Evolutionary conservation across 2,797 vertebrate genomes (phyloP).

Genomic region (Pyrocephalus nanus): DNA sequence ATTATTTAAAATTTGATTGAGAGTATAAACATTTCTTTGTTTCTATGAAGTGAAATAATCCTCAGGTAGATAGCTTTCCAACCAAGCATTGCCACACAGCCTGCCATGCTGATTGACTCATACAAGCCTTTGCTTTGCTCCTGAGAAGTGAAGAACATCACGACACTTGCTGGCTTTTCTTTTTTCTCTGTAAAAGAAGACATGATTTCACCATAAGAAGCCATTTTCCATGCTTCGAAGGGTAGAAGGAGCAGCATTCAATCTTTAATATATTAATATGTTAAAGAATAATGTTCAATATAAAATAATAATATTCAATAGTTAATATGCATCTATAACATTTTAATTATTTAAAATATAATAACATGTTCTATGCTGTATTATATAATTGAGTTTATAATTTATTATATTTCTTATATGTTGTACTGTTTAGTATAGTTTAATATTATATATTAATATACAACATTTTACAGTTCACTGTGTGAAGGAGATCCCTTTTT

Average conservation of each 20-base stretch:
- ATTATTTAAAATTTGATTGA: not conserved
- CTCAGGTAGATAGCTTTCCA: not conserved
- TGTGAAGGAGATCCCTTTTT: not conserved
- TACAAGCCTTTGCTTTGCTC: not conserved
- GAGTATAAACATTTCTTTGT: not conserved
- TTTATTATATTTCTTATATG: not conserved
- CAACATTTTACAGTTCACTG: rapidly evolving
- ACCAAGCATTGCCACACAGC: not conserved
- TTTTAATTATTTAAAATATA: not conserved
- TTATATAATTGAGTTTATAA: not conserved
- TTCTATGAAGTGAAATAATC: not conserved
- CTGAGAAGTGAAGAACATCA: not conserved
- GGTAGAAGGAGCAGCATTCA: not conserved
- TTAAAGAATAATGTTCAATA: too few relatives aligned
- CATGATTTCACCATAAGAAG: not conserved
- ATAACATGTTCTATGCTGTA: not conserved
- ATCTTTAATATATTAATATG: not conserved
- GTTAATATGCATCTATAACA: not conserved
- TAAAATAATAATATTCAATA: not conserved
- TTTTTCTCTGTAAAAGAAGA: not conserved
- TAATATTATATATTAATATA: not conserved
- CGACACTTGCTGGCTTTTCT: not conserved
- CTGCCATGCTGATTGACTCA: not conserved
- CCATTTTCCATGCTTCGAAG: not conserved
- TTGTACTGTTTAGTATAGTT: not conserved